A percentile compares a stretch with the other conserved stretches of the same genome.
phyloP scores from a whole-genome alignment of 2,888 invertebrate genomes.

The Chrysolina americana region DNA sequence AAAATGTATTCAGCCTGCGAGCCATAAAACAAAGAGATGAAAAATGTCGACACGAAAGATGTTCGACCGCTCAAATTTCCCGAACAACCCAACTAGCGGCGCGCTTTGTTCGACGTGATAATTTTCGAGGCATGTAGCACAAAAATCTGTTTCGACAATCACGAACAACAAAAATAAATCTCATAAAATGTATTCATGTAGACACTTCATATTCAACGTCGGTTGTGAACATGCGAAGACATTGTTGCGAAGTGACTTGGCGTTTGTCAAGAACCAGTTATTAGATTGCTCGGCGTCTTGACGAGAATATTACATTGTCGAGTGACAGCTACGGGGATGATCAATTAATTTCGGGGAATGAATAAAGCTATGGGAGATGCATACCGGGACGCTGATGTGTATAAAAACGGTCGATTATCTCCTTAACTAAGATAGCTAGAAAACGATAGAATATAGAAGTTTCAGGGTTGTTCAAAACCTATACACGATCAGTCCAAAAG shows the following conservation, averaged over 20 bases:
- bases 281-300: conserved; percentile 44
- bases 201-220: conserved; percentile 44
- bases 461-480: no score
- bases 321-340: conserved; percentile 36
- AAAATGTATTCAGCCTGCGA: conserved; percentile 24
- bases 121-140: conserved; percentile 47
- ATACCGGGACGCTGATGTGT: no score
- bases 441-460: no score
- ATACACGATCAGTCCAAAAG: no score
- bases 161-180: conserved; percentile 38
- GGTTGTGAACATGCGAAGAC: conserved; percentile 43
- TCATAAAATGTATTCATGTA: conserved; percentile 43
- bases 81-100: conserved; percentile 39
- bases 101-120: conserved; percentile 49
- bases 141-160: conserved; percentile 51
- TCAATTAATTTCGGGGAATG: neutral
- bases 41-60: conserved; percentile 35
- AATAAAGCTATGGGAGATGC: no score
- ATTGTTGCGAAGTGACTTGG: conserved; percentile 50
- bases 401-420: no score
- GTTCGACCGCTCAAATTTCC: conserved; percentile 30
- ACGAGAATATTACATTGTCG: conserved; percentile 45
- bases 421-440: no score
- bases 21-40: conserved; percentile 30
- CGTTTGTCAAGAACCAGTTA: conserved; percentile 50